These are phyloP conservation scores for Eurosta solidaginis DNA, from an alignment of 1,140 invertebrate genomes.

Conservation along the genomic window DNA sequence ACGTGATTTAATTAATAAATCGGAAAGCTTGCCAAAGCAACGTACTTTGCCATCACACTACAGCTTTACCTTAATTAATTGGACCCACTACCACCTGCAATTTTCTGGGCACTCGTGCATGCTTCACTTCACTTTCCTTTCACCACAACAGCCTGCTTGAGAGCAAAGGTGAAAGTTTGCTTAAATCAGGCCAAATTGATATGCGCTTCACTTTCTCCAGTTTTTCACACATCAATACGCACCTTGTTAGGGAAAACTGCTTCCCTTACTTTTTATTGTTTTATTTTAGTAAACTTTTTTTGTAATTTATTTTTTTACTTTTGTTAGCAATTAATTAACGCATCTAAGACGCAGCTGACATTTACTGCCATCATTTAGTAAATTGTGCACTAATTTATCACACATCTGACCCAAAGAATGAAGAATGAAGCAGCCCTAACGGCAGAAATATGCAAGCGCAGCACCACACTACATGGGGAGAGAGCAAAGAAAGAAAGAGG, in stretches of 20 bases:
- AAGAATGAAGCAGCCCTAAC: background rate
- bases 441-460: background rate
- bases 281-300: background rate
- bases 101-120: background rate
- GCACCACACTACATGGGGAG: background rate
- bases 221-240: background rate
- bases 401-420: slow-evolving; percentile 22
- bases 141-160: background rate
- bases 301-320: background rate
- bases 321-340: slow-evolving; percentile 24
- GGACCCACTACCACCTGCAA: background rate
- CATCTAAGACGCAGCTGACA: slow-evolving; percentile 14
- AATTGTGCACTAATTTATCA: slow-evolving; percentile 29
- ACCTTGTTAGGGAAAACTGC: background rate
- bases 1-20: slow-evolving; percentile 5
- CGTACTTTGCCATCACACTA: background rate
- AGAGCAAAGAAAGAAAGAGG: too few relatives aligned
- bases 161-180: slow-evolving; percentile 5
- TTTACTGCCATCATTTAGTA: slow-evolving; percentile 20
- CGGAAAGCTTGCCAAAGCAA: background rate
- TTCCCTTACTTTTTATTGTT: background rate
- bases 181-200: slow-evolving; percentile 1
- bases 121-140: background rate
- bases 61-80: background rate
- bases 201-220: background rate